phyloP scores from a whole-genome alignment of 2,113 vertebrate genomes.

The Megaleporinus macrocephalus region DNA sequence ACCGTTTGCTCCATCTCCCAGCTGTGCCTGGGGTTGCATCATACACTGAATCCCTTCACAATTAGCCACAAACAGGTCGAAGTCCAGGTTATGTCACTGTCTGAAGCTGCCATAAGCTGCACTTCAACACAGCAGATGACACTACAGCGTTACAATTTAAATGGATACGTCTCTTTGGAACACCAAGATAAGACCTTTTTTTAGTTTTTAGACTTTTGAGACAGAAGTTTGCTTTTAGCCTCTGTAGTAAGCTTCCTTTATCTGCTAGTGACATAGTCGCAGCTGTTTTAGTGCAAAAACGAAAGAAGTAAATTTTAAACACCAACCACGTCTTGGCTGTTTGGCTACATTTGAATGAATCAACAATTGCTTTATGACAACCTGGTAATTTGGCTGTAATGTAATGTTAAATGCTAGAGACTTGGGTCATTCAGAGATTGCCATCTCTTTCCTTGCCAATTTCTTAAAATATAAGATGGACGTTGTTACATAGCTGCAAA shows the following conservation, averaged over 20 bases:
- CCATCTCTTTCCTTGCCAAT: no score
- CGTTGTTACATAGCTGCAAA: no score
- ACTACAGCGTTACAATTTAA: not conserved
- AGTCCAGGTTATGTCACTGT: constrained; percentile 37
- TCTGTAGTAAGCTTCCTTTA: not conserved
- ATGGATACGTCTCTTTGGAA: not conserved
- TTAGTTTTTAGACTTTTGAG: not conserved
- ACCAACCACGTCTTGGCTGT: not conserved
- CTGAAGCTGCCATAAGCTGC: not conserved
- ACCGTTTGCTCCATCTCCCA: not conserved
- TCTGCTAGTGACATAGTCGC: not conserved
- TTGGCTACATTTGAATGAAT: not conserved
- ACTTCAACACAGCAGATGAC: not conserved
- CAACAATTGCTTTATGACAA: not conserved
- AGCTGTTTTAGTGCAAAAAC: not conserved
- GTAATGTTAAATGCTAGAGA: no score
- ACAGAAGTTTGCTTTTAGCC: not conserved
- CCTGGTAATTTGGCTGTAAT: not conserved
- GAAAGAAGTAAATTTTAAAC: not conserved
- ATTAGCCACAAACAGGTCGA: not conserved
- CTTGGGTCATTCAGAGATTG: no score
- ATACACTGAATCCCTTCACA: constrained; percentile 1
- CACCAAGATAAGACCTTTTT: constrained; percentile 4
- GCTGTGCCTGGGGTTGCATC: constrained; percentile 18
- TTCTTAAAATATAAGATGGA: no score